Evolutionary conservation across 2,113 vertebrate genomes (phyloP).

Genomic region (Crotophaga sulcirostris): DNA sequence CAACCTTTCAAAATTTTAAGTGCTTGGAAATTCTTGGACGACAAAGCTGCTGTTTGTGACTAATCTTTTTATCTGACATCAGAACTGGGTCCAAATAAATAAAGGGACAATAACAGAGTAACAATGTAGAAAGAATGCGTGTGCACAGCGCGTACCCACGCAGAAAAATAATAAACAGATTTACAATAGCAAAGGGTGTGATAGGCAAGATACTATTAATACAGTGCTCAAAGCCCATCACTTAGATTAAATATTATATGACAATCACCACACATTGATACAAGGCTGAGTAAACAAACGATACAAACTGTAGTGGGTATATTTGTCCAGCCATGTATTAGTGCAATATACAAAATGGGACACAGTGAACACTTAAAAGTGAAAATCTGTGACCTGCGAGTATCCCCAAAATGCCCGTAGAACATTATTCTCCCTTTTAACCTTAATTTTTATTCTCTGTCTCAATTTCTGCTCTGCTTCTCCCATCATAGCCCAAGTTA

Average conservation of each 20-base stretch:
- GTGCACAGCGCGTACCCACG: neutral
- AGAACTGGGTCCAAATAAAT: conserved; percentile 33
- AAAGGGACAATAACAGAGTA: neutral
- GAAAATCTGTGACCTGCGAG: conserved; percentile 65
- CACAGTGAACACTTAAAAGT: conserved; percentile 42
- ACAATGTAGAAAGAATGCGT: neutral
- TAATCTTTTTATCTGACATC: conserved; percentile 52
- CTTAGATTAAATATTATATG: conserved; percentile 8
- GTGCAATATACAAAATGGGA: conserved; percentile 27
- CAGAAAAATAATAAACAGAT: conserved; percentile 23
- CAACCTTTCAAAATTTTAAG: conserved; percentile 43
- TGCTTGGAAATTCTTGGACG: conserved; percentile 37
- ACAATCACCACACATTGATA: neutral
- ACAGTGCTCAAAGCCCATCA: neutral
- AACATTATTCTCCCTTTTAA: conserved; percentile 62
- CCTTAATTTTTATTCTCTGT: conserved; percentile 65
- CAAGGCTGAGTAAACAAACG: conserved; percentile 48
- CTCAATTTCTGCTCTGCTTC: conserved; percentile 71
- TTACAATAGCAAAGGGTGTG: neutral
- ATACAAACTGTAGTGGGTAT: neutral
- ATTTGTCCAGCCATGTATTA: conserved; percentile 54
- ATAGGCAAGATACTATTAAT: conserved; percentile 17
- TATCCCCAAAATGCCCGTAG: conserved; percentile 57
- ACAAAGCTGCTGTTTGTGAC: conserved; percentile 31
- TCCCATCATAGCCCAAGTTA: conserved; percentile 60